These are phyloP conservation scores for Dicyrtomina minuta DNA, from an alignment of 2,888 invertebrate species.

Conservation along the genomic window DNA sequence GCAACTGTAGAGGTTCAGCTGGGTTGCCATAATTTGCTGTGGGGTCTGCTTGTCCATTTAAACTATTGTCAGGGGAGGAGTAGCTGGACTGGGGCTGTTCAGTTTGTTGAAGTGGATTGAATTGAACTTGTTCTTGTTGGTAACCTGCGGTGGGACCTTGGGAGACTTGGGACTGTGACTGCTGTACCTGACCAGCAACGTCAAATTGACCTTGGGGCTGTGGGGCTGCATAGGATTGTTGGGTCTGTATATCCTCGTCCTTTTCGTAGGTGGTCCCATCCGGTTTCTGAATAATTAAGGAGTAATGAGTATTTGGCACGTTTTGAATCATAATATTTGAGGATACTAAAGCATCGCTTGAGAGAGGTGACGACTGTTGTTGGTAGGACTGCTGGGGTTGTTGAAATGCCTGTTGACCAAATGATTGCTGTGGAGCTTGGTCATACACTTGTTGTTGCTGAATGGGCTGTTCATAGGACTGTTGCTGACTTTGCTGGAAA, in stretches of 20 bases:
- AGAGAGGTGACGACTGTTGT: neutral
- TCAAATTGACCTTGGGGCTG: neutral
- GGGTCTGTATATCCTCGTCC: neutral
- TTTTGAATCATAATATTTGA: conserved; percentile 28
- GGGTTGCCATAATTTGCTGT: conserved; percentile 25
- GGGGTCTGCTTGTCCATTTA: neutral
- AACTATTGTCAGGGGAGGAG: conserved; percentile 11
- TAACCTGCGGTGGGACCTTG: neutral
- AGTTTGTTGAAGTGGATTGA: neutral
- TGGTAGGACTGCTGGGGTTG: conserved; percentile 9
- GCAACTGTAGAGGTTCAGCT: conserved; percentile 34
- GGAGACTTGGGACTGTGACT: neutral
- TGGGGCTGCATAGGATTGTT: conserved; percentile 13
- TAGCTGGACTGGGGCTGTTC: neutral
- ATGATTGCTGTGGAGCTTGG: conserved; percentile 13
- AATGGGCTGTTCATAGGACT: neutral
- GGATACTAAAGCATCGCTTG: neutral
- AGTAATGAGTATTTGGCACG: conserved; percentile 32
- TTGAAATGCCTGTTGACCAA: neutral
- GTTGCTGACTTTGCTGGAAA: neutral
- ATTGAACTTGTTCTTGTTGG: conserved; percentile 1
- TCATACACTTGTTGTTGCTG: conserved; percentile 14
- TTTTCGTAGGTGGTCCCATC: conserved; percentile 23
- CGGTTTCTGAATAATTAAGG: conserved; percentile 22
- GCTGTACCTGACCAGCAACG: neutral